Base-by-base conservation (phyloP, 2,888 invertebrate genomes). In the Aproaerema taeniolella region DNA sequence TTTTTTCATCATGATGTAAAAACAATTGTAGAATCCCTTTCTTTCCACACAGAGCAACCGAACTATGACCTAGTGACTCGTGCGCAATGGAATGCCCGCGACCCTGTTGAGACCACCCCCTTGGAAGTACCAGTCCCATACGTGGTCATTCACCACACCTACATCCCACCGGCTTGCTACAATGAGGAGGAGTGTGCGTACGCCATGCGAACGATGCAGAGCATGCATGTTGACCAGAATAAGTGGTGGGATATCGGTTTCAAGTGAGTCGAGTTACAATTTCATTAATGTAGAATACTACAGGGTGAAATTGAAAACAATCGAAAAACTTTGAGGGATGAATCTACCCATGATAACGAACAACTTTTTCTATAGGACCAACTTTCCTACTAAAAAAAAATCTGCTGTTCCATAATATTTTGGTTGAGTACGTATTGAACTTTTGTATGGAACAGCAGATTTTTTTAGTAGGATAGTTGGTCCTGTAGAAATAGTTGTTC, bases 141-240 rank as follows among this genome's bases (percentile, higher is more conserved):
- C 58, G 92, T 92, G 30, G 90, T 93, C 38, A 91, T 93, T 46
- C 93, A 93, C 65, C 93, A 93, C 69, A 90, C 91, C 0, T 90
- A 89, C 58, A 62, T 61, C 30, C 90, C 91, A 0, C 60, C 69
- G 1, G 90, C 88, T n/a, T 92, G 91, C 61, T 66, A 69, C 41
- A 80, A 70, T 2, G 60, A 66, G 1, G 61, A 59, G 0, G 76
- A 80, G 1, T 91, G 91, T 58, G 63, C 65, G 31, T 50, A 56
- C 26, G 88, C 90, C n/a, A 89, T 91, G 91, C 75, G 85, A 43
- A 71, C 66, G 43, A 91, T 92, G 88, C 92, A 92, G 66, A 68
- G 87, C 48, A 86, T 81, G 31, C 91, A 91, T 59, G 89, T 90
- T 74, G 69, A 86, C 45, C 80, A 66, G 36, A 45, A 54, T 5